Evolutionary conservation across 2,797 vertebrate species (phyloP), one percentile per base, ranked within the genome.

Genomic region (Cryptoprocta ferox): DNA sequence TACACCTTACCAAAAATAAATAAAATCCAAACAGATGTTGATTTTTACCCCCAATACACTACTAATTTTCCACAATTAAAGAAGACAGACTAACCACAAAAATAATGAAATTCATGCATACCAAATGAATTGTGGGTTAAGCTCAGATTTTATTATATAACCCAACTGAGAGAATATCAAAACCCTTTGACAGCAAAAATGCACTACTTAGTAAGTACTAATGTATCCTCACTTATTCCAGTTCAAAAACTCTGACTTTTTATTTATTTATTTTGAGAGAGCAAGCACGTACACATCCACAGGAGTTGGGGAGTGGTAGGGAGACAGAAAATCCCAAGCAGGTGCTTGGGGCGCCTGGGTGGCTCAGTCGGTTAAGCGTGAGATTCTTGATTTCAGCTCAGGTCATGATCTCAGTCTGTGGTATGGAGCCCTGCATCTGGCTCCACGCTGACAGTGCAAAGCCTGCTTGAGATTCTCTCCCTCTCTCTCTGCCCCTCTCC

Each of bases 41-140:
- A 76, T 89, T 96, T 76, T 68, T 68, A 84, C 7, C 19, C 35
- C 39, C 3, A 66, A 53, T 13, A 75, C 9, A 75, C 61, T 84
- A n/a, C 53, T 90, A 68, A 92, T 56, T 91, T 95, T 85, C 66
- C 73, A 89, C 42, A 70, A 30, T 24, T 83, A 89, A 86, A 92
- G 65, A 94, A 80, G 56, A 81, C 30, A 85, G 16, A 80, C 16
- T 75, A 61, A 89, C 21, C 28, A 53, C 79, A 76, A 92, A 92
- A 86, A 86, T 85, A 89, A 92, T 73, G 24, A 94, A 94, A 89
- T 26, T 15, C 28, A 59, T 3, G 6, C 42, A 56, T 39, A 89
- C 81, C 24, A 53, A 94, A 94, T 2, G 26, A 42, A 45, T 71
- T 26, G 15, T 78, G 39, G 26, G 35, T 48, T 87, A 92, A 76